Percentiles rank a stretch among this genome's conserved stretches.
phyloP scores from a whole-genome alignment of 2,113 vertebrate species.

The Pachyramphus minor region DNA sequence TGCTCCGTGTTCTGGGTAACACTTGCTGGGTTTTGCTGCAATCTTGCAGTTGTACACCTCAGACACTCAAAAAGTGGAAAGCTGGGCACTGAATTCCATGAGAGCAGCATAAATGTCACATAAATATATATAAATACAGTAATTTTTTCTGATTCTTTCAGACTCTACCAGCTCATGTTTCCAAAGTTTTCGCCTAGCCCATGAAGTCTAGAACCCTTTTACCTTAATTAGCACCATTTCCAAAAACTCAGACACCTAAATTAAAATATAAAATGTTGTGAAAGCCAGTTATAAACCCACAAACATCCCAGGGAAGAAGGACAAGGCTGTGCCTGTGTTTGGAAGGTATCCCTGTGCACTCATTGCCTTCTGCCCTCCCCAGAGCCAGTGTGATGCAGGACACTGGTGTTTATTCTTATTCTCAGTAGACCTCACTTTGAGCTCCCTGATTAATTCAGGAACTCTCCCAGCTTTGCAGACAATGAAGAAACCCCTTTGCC shows the following conservation, averaged over 20 bases:
- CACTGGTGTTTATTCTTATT: rapidly evolving
- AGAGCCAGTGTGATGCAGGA: not conserved
- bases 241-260: not conserved
- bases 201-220: rapidly evolving
- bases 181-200: not conserved
- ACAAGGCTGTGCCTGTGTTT: not conserved
- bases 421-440: not conserved
- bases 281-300: not conserved
- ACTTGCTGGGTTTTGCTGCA: not conserved
- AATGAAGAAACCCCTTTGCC: not conserved
- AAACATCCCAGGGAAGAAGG: not conserved
- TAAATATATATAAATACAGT: not conserved
- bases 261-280: not conserved
- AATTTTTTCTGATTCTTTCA: rapidly evolving
- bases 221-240: not conserved
- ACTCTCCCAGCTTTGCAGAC: not conserved
- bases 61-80: not conserved
- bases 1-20: not conserved
- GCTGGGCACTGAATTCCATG: not conserved
- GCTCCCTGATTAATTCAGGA: not conserved
- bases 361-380: not conserved
- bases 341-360: rapidly evolving
- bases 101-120: not conserved
- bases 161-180: rapidly evolving
- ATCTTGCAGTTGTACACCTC: not conserved